Evolutionary conservation across 2,888 invertebrate species (phyloP), one percentile per base, ranked within the genome.

Genomic region (Antheraea assamensis): DNA sequence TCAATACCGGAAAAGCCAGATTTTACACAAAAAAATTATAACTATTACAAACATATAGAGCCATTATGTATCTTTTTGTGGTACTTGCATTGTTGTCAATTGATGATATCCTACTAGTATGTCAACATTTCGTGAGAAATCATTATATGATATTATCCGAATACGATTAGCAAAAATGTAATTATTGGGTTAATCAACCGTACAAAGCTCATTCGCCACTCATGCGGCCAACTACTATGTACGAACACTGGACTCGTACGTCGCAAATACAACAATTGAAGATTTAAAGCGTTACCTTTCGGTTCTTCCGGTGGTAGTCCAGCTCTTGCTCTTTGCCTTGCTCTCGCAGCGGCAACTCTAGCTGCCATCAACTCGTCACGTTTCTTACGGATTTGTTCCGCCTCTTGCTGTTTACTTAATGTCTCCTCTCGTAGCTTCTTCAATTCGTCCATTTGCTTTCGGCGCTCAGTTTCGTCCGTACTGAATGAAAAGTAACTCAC

Each of bases 401-500:
- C 96, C 71, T 95, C 95, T 74, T 94, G 94, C 84, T 98, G 98
- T 74, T 96, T 96, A 24, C 92, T 90, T 75, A 96, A 88, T 0
- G 98, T 98, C 83, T 97, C 96, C 75, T 96, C 93, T 0, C 98
- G 95, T 47, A 97, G 89, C 78, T 96, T 96, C 72, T 96, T 95
- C 74, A 99, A 92, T 80, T 96, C 96, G 72, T 96, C 96, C 95
- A 98, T 97, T 89, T 99, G 98, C 81, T 96, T 96, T 1, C 95
- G 93, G 79, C 99, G 96, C 82, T 96, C 96, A 3, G 95, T 95
- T 81, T 98, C 98, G 82, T 99, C 97, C 70, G 97, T 97, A 21
- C 98, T 98, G 89, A 99, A 99, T 31, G 97, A 96, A 90, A 97
- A 99, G 91, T 98, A 99, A 8, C 98, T 98, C 27, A 98, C 98